Evolutionary conservation across 2,888 invertebrate genomes (phyloP).

Genomic region (Miltochrista miniata): DNA sequence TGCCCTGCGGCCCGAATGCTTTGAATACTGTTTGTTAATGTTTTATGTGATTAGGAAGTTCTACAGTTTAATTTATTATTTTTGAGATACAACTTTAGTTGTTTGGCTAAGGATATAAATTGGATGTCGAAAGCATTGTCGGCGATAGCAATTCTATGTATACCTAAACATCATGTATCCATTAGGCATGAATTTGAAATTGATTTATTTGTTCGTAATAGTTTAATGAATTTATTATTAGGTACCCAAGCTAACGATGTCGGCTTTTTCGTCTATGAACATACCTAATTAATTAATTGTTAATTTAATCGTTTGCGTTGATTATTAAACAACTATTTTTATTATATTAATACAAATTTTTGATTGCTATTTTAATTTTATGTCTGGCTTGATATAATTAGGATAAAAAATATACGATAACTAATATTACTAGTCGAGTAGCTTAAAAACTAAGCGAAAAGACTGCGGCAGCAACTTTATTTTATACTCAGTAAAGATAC

Average conservation of each 20-base stretch:
- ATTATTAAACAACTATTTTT: neutral
- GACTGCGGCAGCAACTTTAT: no score
- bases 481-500: no score
- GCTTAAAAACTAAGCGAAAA: no score
- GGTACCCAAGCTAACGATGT: neutral
- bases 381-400: neutral
- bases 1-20: constrained; percentile 60
- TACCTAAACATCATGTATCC: neutral
- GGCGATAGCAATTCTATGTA: neutral
- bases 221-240: neutral
- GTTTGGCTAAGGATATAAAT: constrained; percentile 14
- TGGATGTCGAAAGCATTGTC: constrained; percentile 5
- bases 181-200: neutral
- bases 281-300: neutral
- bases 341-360: neutral
- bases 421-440: no score
- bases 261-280: neutral
- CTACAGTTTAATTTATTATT: constrained; percentile 39
- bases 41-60: constrained; percentile 74
- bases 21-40: constrained; percentile 64
- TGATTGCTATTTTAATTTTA: neutral
- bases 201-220: neutral
- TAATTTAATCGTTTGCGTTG: neutral
- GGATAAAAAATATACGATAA: no score
- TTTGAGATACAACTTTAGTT: constrained; percentile 8